Conservation (phyloP, 2,797 vertebrate species). For the Phylloscopus collybita region DNA sequence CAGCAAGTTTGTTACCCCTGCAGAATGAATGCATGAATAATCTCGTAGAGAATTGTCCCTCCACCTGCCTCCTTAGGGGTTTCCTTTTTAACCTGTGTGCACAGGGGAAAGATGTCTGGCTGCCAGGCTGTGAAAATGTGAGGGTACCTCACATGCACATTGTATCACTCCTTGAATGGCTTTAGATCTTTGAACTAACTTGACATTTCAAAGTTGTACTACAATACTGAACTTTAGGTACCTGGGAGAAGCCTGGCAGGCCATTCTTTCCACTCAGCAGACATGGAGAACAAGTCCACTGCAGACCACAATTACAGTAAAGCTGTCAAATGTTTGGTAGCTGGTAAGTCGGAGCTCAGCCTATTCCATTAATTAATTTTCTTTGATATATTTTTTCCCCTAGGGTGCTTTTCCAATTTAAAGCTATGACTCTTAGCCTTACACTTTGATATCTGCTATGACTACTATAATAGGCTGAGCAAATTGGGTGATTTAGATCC, state of each 20-base stretch:
- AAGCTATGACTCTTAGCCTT: neutral
- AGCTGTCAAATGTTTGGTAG: neutral
- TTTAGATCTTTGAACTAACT: neutral
- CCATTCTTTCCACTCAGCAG: neutral
- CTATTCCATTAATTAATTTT: neutral
- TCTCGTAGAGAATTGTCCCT: neutral
- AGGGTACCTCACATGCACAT: neutral
- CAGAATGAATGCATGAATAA: neutral
- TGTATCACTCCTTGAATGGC: neutral
- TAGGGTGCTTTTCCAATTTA: neutral
- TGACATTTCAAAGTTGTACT: neutral
- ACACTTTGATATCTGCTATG: neutral
- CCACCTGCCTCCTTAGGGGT: neutral
- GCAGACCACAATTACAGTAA: neutral
- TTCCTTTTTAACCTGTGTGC: neutral
- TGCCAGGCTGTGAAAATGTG: neutral
- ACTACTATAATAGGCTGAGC: neutral
- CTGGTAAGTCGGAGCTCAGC: neutral
- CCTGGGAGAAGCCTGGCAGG: neutral
- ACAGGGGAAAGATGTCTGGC: neutral
- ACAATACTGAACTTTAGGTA: neutral
- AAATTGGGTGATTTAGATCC: neutral
- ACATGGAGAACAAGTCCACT: neutral
- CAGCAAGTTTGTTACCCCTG: neutral
- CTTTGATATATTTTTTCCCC: neutral